Conservation (phyloP, 2,888 invertebrate species). For the Eurytoma adleriae region DNA sequence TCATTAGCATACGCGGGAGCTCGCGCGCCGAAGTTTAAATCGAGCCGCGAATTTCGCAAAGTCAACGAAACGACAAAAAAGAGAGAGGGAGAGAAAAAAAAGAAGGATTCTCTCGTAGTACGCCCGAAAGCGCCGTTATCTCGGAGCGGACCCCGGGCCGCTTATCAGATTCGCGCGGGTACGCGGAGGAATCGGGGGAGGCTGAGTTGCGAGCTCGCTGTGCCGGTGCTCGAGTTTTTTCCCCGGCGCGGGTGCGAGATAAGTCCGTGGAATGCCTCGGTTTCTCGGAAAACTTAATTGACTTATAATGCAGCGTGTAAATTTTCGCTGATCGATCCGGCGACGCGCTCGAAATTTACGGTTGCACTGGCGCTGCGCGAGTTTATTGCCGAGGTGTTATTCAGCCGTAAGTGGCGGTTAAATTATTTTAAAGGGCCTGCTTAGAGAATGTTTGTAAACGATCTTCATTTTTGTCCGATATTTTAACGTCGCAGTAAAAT, state of each 20-base stretch:
- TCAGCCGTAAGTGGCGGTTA: no score
- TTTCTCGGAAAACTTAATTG: slow-evolving; percentile 29
- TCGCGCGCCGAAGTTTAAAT: slow-evolving; percentile 25
- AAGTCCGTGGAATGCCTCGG: background rate
- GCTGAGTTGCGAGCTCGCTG: background rate
- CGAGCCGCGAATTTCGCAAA: no score
- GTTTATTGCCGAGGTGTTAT: no score
- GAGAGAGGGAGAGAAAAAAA: background rate
- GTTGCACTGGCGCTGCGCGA: no score
- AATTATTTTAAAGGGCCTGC: no score
- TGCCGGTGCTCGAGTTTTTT: background rate
- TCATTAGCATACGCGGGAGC: slow-evolving; percentile 41
- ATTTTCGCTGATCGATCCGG: slow-evolving; percentile 10
- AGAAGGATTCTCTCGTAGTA: background rate
- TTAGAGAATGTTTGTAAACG: no score
- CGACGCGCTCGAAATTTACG: background rate
- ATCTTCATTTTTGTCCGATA: no score
- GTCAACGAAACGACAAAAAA: no score
- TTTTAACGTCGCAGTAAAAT: no score
- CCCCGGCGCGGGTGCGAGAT: background rate
- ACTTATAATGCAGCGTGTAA: slow-evolving; percentile 31
- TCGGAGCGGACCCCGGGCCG: background rate
- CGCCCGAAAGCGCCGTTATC: slow-evolving; percentile 4
- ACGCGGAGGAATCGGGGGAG: slow-evolving; percentile 30
- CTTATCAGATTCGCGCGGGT: slow-evolving; percentile 33